phyloP scores from a whole-genome alignment of 2,113 vertebrate genomes.

The Garra rufa region DNA sequence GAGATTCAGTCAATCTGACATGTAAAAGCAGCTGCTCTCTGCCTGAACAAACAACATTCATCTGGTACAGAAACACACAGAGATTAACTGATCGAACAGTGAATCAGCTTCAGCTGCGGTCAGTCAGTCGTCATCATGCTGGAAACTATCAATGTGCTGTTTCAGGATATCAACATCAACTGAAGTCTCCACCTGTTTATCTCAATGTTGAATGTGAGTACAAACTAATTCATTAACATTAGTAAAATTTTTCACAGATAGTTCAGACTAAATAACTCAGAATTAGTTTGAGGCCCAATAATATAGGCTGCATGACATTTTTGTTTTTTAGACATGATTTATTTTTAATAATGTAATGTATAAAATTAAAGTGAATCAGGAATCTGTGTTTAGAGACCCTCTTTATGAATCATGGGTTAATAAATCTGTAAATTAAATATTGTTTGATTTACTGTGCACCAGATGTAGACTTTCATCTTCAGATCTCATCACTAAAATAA shows the following conservation, averaged over 20 bases:
- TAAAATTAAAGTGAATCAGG: not conserved
- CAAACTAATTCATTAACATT: constrained; percentile 19
- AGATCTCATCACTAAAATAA: too few relatives aligned
- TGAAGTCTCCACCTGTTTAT: constrained; percentile 18
- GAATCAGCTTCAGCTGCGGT: not conserved
- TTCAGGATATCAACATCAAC: not conserved
- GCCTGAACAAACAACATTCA: constrained; percentile 27
- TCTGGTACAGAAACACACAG: constrained; percentile 21
- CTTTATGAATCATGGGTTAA: not conserved
- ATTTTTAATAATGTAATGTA: too few relatives aligned
- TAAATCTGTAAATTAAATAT: not conserved
- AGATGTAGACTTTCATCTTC: not conserved
- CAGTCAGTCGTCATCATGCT: not conserved
- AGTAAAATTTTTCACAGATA: not conserved
- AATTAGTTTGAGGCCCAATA: not conserved
- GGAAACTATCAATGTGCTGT: constrained; percentile 25
- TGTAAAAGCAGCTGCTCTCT: constrained; percentile 48
- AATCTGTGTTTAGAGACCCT: not conserved
- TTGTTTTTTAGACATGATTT: too few relatives aligned
- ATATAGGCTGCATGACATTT: too few relatives aligned
- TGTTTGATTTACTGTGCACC: too few relatives aligned
- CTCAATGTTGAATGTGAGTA: constrained; percentile 38
- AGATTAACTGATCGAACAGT: not conserved
- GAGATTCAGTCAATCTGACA: constrained; percentile 35
- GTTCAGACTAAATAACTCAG: not conserved